Evolutionary conservation across 2,888 invertebrate genomes (phyloP), one percentile per base, ranked within the genome.

Genomic region (Prosopocoilus inquinatus): DNA sequence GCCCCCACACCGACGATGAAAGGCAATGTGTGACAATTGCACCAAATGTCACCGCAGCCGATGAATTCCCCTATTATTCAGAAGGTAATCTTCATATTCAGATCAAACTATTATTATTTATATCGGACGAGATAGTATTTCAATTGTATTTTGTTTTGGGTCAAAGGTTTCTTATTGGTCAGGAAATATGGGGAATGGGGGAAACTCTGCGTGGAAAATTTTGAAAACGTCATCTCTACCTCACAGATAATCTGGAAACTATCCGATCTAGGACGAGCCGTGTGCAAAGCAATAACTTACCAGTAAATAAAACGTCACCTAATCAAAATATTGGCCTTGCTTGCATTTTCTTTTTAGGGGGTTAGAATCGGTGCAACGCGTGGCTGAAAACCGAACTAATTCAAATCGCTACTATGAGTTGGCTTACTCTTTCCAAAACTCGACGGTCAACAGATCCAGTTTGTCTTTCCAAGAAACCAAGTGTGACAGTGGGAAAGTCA

Each of bases 111-210:
- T 2, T 5, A 36, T 36, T 36, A n/a, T n/a, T n/a, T n/a, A 9
- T 35, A 9, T 9, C 35, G 9, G 9, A 2, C 36, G 43, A 9
- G 11, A n/a, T n/a, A n/a, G n/a, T n/a, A n/a, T n/a, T n/a, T n/a
- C n/a, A n/a, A n/a, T n/a, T n/a, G n/a, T n/a, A n/a, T 12, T 53
- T 53, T 48, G 4, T 41, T 28, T 41, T 38, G 16, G 3, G 13
- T 60, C 63, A 35, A 66, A 81, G 90, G 90, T 20, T 88, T 83
- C 65, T 79, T 90, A 32, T 87, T 88, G 83, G 86, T 90, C 1
- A 79, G 88, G 34, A 88, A 88, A 68, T 84, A 85, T 63, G 90
- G 90, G 0, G 79, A 81, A 46, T 91, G 91, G 91, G 90, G 90
- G 3, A 87, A 89, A 69, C 76, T 90, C 3, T 91, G 91, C 64